Evolutionary conservation across 2,888 invertebrate species (phyloP).

Genomic region (Parapristionchus giblindavisi): DNA sequence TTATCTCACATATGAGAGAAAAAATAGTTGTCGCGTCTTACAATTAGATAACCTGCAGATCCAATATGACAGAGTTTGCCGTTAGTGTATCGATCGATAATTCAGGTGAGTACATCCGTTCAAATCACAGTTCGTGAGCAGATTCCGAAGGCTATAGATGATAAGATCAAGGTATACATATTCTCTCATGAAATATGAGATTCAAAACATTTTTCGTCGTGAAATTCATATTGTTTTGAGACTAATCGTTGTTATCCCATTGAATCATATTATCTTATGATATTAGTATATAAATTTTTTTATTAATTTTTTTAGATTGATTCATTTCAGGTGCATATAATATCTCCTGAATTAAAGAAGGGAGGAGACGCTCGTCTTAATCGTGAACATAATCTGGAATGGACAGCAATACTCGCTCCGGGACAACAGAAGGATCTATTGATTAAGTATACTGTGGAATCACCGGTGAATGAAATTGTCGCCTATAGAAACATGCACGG

Average conservation of each 20-base stretch:
- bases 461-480: conserved; percentile 58
- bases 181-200: neutral
- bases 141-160: conserved; percentile 71
- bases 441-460: conserved; percentile 64
- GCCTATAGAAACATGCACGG: conserved; percentile 41
- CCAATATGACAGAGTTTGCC: too few relatives aligned
- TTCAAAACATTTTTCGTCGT: too few relatives aligned
- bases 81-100: too few relatives aligned
- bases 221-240: too few relatives aligned
- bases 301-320: neutral
- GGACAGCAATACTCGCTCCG: conserved; percentile 62
- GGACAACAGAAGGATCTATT: conserved; percentile 60
- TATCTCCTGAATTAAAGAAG: conserved; percentile 61
- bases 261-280: neutral
- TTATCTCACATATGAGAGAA: too few relatives aligned
- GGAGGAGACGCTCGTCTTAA: conserved; percentile 59
- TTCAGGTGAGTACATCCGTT: conserved; percentile 47
- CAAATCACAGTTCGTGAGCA: conserved; percentile 70
- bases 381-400: conserved; percentile 66
- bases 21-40: too few relatives aligned
- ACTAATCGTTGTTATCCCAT: neutral
- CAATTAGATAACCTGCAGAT: too few relatives aligned
- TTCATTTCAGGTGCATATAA: conserved; percentile 43
- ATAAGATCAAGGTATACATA: conserved; percentile 71
- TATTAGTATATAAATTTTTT: conserved; percentile 5